Conservation (phyloP, 2,888 invertebrate species). For the Drosophila eohydei region DNA sequence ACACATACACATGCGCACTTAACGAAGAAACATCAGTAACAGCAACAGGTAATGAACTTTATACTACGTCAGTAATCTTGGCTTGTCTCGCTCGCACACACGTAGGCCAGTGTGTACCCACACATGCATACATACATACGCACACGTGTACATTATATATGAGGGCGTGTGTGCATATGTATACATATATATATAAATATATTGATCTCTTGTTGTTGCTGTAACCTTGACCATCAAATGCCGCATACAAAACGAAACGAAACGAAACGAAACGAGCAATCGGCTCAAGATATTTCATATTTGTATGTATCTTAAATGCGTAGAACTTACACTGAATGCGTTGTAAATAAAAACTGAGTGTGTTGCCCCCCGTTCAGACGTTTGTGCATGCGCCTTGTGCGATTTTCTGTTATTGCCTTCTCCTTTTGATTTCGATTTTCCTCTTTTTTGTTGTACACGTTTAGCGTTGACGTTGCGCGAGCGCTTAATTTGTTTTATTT, state of each 20-base stretch:
- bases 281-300: conserved; percentile 25
- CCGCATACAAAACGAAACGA: conserved; percentile 28
- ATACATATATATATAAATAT: conserved; percentile 19
- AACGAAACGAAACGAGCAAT: conserved; percentile 29
- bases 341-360: conserved; percentile 10
- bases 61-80: conserved; percentile 41
- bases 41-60: conserved; percentile 74
- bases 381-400: conserved; percentile 36
- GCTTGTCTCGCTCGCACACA: conserved; percentile 41
- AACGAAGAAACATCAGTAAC: conserved; percentile 22
- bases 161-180: conserved; percentile 3
- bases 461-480: conserved; percentile 45
- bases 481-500: conserved; percentile 67
- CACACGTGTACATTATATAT: conserved; percentile 5
- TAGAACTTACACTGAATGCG: conserved; percentile 47
- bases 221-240: conserved; percentile 74
- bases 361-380: conserved; percentile 13
- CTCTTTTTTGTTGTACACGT: conserved; percentile 31
- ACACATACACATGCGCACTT: conserved; percentile 6
- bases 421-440: conserved; percentile 31
- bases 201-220: conserved; percentile 47
- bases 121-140: not conserved
- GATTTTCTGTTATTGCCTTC: conserved; percentile 20
- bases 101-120: conserved; percentile 18
- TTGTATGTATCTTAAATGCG: conserved; percentile 36